Base-by-base conservation (phyloP, 2,797 vertebrate species). In the Apogon talboti region DNA sequence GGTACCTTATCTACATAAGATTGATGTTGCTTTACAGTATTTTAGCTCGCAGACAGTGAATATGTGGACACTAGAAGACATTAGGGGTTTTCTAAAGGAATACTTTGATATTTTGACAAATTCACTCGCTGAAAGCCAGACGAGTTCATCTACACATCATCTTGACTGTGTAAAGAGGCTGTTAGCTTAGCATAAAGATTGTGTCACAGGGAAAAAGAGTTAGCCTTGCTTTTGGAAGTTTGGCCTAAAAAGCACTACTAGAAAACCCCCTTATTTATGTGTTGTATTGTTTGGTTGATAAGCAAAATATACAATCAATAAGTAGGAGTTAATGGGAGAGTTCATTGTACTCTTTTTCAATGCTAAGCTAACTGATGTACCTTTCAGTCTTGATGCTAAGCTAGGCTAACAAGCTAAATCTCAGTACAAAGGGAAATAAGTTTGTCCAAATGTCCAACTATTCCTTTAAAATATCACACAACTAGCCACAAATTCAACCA, bases 1-100 rank as follows among this genome's bases (percentile, higher is more conserved):
- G 76, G 61, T 88, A 87, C 76, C 59, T 74, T 78, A 44, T 54
- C 16, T 54, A 61, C 40, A 47, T 52, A 28, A 16, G 64, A 78
- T 49, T 37, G 38, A 61, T 72, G 33, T 75, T 77, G 28, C 52
- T 71, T 78, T 74, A 73, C 69, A 74, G 64, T 67, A 63, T 79
- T 82, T 52, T 10, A 66, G 28, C 44, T 40, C 24, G 41, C 53
- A 12, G 35, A 54, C 65, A 66, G 41, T 55, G 19, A 52, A 66
- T 24, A 18, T 42, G 47, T 51, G 58, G 61, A 54, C 46, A 38
- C 47, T 62, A 46, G 12, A 58, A 15, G 50, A 59, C n/a, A 48
- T 73, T 50, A 53, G 40, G 46, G 12, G 62, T 37, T 53, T 58
- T 40, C 33, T 21, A 44, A 67, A 73, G 30, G 33, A 66, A 38